Evolutionary conservation across 2,797 vertebrate genomes (phyloP), one percentile per base, ranked within the genome.

Genomic region (Cirrhinus mrigala): DNA sequence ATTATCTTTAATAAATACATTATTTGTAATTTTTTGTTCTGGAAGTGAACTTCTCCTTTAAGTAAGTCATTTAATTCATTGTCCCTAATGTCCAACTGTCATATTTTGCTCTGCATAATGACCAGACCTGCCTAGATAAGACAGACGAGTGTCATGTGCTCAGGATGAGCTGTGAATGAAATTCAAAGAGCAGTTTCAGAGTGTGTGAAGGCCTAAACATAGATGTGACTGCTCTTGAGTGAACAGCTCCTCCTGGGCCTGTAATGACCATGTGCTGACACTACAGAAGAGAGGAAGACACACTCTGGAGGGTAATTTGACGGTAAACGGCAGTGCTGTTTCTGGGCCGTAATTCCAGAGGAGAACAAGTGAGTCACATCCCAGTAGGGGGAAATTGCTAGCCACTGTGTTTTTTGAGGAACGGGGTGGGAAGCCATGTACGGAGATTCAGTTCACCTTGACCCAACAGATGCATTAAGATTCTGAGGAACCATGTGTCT

Each of bases 291-390:
- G 46, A 60, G 12, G 24, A 73, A 27, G 33, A 54, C 27, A 83
- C n/a, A 79, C 68, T 74, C 66, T 7, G 56, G 52, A 79, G 54
- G 52, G 56, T 75, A 81, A 84, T 82, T 79, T 81, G 66, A 84
- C 24, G 48, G 71, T 83, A 86, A 86, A 69, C 46, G 29, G 58
- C 62, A 79, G 83, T 82, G 79, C 84, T 89, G 81, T 81, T 79
- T 87, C 73, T 79, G 77, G 81, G 33, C 68, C 20, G 78, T 87
- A 86, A 84, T 86, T 82, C 69, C 62, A 64, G 78, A 87, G 68
- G n/a, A 75, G 15, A 66, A 52, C 16, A 14, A 82, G 76, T 86
- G 84, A 87, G 66, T 86, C 88, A 86, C 76, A 81, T 50, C 75
- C 82, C 81, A 85, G 44, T 56, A 58, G 27, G 50, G 81, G 70